Evolutionary conservation across 2,797 vertebrate species (phyloP), one percentile per base, ranked within the genome.

Genomic region (Menidia menidia): DNA sequence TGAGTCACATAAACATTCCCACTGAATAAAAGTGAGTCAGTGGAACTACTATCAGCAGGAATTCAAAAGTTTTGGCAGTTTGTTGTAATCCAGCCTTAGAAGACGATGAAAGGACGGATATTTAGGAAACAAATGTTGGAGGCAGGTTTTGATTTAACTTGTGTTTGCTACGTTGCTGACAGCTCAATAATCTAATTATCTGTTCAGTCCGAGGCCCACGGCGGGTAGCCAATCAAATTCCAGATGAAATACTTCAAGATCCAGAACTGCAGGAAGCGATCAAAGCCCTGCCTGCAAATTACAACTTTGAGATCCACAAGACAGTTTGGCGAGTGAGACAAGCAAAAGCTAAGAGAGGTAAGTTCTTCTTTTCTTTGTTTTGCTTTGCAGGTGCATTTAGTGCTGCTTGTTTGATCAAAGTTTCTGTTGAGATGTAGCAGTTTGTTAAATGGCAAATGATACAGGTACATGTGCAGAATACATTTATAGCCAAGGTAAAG

Each of bases 301-400:
- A 99, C 94, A 99, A 99, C 93, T 99, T 99, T 77, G 98, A 99
- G 87, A 96, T 99, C 80, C 95, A 95, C 72, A 99, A 99, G 93
- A 99, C 98, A 3, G 54, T 99, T 71, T 99, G 97, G 97, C 86
- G 96, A 71, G 93, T 98, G 73, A 96, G 91, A 55, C 96, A 98
- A 89, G 95, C 95, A 15, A 91, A 80, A 35, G 92, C 97, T 9
- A 96, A 78, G 68, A 96, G 95, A 89, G 98, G 98, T 99, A 84
- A 95, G 95, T 2, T 51, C 1, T 25, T 1, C 2, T 51, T 39
- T 1, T 18, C 1, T 16, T 13, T 41, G 59, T 1, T 43, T 32
- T 71, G n/a, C 39, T 44, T 7, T 18, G n/a, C 25, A 25, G 25
- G 2, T 41, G 25, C 30, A 25, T 15, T 18, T 35, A 6, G 16